A percentile compares a stretch with the other conserved stretches of the same genome.
Conservation (phyloP, 2,888 invertebrate genomes). For the Lasius fuliginosus region DNA sequence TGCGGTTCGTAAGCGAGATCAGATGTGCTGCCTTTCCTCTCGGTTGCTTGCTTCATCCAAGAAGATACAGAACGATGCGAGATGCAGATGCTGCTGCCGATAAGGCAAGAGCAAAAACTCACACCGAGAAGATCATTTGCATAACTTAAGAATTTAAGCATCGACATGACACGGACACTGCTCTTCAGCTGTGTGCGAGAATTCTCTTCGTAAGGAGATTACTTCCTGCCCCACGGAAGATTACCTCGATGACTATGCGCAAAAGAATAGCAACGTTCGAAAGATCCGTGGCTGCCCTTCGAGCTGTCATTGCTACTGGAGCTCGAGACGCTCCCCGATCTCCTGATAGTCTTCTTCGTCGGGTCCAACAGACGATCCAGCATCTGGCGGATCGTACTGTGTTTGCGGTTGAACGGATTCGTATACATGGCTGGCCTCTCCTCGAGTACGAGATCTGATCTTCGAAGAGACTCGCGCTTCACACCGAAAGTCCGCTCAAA, state of each 20-base stretch:
- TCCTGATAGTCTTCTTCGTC: constrained; percentile 80
- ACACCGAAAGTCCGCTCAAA: not conserved
- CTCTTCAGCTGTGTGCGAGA: not conserved
- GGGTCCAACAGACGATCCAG: constrained; percentile 89
- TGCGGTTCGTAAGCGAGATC: not conserved
- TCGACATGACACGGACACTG: not conserved
- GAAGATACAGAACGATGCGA: not conserved
- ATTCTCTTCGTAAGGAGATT: constrained; percentile 56
- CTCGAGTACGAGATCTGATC: not conserved
- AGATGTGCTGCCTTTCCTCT: not conserved
- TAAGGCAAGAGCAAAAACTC: not conserved
- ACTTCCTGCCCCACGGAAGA: constrained; percentile 82
- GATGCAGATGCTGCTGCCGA: not conserved
- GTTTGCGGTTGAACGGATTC: constrained; percentile 91
- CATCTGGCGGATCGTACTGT: constrained; percentile 90
- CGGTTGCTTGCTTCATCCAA: not conserved
- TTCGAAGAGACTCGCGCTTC: not conserved
- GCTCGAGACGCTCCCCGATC: constrained; percentile 83
- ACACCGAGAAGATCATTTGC: not conserved
- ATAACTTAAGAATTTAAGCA: constrained; percentile 10
- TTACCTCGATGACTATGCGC: constrained; percentile 75
- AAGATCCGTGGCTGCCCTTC: constrained; percentile 79
- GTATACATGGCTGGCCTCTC: constrained; percentile 88
- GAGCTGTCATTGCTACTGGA: constrained; percentile 79
- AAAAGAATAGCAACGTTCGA: constrained; percentile 67